These are phyloP conservation scores for Lepus europaeus DNA, from an alignment of 2,113 vertebrate genomes.

Conservation along the genomic window DNA sequence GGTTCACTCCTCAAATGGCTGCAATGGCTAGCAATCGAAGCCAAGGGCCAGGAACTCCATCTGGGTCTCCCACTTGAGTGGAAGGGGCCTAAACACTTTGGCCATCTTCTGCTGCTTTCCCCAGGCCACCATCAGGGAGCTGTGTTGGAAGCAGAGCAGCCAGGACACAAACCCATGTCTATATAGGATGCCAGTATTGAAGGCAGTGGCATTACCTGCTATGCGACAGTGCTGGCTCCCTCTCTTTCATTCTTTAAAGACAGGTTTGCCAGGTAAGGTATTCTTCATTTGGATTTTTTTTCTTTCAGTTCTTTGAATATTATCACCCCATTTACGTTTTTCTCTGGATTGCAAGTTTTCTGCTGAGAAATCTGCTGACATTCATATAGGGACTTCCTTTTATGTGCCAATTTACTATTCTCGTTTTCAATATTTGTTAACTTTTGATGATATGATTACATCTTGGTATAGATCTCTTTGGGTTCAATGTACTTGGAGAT, in stretches of 20 bases:
- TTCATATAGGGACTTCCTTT: background rate
- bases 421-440: background rate
- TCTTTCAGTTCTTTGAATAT: background rate
- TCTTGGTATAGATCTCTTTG: background rate
- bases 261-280: background rate
- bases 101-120: too few relatives aligned
- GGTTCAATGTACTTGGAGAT: background rate
- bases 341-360: background rate
- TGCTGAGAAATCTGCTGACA: background rate
- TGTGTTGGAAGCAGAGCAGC: too few relatives aligned
- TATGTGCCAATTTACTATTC: background rate
- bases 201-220: too few relatives aligned
- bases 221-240: too few relatives aligned
- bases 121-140: too few relatives aligned
- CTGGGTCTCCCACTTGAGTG: too few relatives aligned
- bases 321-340: background rate
- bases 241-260: background rate
- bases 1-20: too few relatives aligned
- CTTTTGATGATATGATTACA: background rate
- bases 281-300: background rate
- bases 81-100: too few relatives aligned
- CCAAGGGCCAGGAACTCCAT: too few relatives aligned
- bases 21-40: too few relatives aligned
- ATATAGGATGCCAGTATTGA: too few relatives aligned
- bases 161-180: too few relatives aligned